These are phyloP conservation scores for Koerneria pararmatus DNA, from an alignment of 2,888 invertebrate genomes.

Conservation along the genomic window DNA sequence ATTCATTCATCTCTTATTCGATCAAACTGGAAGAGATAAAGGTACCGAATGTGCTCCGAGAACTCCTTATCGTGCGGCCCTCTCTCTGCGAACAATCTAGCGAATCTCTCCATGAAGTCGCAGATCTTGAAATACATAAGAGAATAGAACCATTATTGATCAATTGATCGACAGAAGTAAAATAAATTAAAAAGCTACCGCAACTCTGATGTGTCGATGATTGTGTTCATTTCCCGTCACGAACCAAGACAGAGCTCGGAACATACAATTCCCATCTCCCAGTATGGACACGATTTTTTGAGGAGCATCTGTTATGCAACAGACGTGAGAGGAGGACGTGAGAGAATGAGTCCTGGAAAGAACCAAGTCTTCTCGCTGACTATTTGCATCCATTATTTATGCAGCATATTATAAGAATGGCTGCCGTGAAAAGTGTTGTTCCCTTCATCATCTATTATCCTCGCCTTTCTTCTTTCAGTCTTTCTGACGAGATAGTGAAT, in stretches of 20 bases:
- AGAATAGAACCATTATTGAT: neutral
- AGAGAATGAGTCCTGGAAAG: too few relatives aligned
- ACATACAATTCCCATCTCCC: slow-evolving; percentile 21
- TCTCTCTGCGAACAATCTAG: neutral
- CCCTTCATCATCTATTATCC: too few relatives aligned
- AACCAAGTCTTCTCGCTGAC: too few relatives aligned
- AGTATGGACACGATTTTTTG: neutral
- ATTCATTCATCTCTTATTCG: neutral
- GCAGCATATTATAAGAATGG: too few relatives aligned
- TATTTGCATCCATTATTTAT: too few relatives aligned
- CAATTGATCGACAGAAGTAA: neutral
- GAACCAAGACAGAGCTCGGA: slow-evolving; percentile 16
- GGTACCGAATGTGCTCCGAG: neutral
- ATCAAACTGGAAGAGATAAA: neutral
- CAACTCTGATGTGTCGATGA: neutral
- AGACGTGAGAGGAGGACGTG: too few relatives aligned
- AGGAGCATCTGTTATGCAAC: too few relatives aligned
- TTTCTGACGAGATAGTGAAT: too few relatives aligned
- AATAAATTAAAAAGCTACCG: neutral
- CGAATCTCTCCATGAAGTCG: slow-evolving; percentile 5
- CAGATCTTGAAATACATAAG: slow-evolving; percentile 1
- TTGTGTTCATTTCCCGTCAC: neutral
- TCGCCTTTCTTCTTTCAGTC: too few relatives aligned
- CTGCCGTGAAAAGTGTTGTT: too few relatives aligned
- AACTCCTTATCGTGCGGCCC: neutral